phyloP scores from a whole-genome alignment of 2,113 vertebrate genomes.

The Osmerus eperlanus region DNA sequence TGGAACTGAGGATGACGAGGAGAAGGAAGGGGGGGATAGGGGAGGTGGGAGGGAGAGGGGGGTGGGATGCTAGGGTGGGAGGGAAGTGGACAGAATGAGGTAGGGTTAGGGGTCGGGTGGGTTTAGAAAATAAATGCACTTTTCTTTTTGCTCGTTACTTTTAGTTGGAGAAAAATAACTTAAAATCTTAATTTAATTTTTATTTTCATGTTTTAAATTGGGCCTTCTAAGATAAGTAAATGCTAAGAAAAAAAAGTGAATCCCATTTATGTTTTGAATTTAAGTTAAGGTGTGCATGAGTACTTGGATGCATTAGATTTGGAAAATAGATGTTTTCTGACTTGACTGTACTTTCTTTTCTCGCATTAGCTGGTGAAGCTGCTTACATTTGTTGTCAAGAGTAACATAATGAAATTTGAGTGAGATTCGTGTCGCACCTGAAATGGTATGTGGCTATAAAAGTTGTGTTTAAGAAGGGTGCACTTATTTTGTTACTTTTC shows the following conservation, averaged over 20 bases:
- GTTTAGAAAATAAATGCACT: conserved; percentile 91
- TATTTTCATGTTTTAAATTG: conserved; percentile 73
- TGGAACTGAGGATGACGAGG: conserved; percentile 84
- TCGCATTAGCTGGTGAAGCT: conserved; percentile 68
- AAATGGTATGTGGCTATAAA: conserved; percentile 65
- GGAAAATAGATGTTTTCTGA: conserved; percentile 68
- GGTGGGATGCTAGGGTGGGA: conserved; percentile 28
- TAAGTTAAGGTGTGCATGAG: conserved; percentile 71
- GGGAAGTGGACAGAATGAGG: conserved; percentile 42
- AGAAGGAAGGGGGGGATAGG: not conserved
- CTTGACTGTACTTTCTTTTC: conserved; percentile 70
- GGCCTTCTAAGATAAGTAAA: conserved; percentile 67
- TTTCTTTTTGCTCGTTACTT: conserved; percentile 89
- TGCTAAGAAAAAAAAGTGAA: conserved; percentile 67
- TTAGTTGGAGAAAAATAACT: conserved; percentile 40
- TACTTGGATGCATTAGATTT: conserved; percentile 76
- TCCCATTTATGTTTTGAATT: conserved; percentile 73
- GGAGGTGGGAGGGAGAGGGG: conserved; percentile 32
- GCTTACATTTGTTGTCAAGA: conserved; percentile 70
- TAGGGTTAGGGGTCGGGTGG: conserved; percentile 64
- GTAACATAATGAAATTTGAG: conserved; percentile 64
- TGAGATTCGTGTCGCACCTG: conserved; percentile 64
- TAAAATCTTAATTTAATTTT: conserved; percentile 70
- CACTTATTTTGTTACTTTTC: conserved; percentile 77
- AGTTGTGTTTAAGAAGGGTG: conserved; percentile 62